Evolutionary conservation across 1,140 invertebrate genomes (phyloP).

Genomic region (Drosophila pachea): DNA sequence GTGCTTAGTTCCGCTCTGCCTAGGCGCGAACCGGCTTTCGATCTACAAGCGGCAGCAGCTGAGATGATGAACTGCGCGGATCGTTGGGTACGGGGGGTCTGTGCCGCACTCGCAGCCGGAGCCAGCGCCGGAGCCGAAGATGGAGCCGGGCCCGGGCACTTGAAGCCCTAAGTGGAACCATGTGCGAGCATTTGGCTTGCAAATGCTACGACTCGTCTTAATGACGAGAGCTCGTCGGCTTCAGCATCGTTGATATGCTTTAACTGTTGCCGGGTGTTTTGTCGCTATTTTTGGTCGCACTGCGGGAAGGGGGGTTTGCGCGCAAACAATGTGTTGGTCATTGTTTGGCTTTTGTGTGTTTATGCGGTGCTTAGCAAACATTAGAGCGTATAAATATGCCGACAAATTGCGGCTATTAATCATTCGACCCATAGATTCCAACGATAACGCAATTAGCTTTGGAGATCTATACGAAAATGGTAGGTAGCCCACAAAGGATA

Average conservation of each 20-base stretch:
- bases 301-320: constrained; percentile 27
- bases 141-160: constrained; percentile 42
- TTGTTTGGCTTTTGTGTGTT: constrained; percentile 55
- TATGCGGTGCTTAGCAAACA: constrained; percentile 54
- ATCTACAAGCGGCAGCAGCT: constrained; percentile 16
- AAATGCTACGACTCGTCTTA: constrained; percentile 47
- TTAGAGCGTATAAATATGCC: constrained; percentile 72
- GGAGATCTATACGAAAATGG: constrained; percentile 73
- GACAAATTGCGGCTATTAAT: constrained; percentile 76
- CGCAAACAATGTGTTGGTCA: constrained; percentile 64
- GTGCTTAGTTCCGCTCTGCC: constrained; percentile 65
- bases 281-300: constrained; percentile 47
- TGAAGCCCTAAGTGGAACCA: constrained; percentile 67
- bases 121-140: neutral
- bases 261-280: constrained; percentile 18
- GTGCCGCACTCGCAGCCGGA: too few species aligned
- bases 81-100: neutral
- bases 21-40: constrained; percentile 53
- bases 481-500: constrained; percentile 39
- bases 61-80: constrained; percentile 34
- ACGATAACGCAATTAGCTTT: constrained; percentile 67
- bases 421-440: constrained; percentile 76
- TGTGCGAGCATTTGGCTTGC: constrained; percentile 63
- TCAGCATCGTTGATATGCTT: constrained; percentile 23
- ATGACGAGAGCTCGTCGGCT: constrained; percentile 29